phyloP scores from a whole-genome alignment of 2,888 invertebrate genomes.

The Colostygia pectinataria region DNA sequence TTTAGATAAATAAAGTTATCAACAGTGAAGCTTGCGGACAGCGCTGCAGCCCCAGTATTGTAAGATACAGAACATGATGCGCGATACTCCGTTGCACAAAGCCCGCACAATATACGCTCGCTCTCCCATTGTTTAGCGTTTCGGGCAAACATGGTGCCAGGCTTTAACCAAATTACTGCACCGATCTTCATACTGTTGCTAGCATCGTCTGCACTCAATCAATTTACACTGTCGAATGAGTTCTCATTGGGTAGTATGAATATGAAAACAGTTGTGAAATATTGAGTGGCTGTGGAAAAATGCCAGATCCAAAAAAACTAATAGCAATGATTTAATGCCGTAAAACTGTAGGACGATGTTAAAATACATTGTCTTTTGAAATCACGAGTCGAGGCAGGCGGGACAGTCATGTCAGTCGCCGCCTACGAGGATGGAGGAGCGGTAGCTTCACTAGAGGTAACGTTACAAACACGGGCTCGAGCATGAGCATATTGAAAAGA shows the following conservation, averaged over 20 bases:
- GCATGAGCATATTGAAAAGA: conserved; percentile 55
- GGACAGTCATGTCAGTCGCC: conserved; percentile 35
- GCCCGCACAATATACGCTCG: conserved; percentile 69
- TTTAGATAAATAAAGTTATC: conserved; percentile 15
- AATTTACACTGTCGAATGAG: conserved; percentile 12
- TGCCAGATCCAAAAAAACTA: conserved; percentile 46
- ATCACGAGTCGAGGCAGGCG: conserved; percentile 22
- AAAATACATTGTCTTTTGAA: conserved; percentile 43
- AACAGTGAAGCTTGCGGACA: conserved; percentile 9
- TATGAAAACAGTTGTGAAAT: conserved; percentile 40
- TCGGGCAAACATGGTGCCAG: conserved; percentile 59
- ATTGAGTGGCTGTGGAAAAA: conserved; percentile 41
- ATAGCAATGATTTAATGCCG: conserved; percentile 39
- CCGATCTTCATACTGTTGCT: conserved; percentile 40
- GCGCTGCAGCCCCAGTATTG: conserved; percentile 41
- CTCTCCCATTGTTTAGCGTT: conserved; percentile 67
- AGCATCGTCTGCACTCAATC: conserved; percentile 25
- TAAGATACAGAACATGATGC: conserved; percentile 54
- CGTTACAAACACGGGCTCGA: conserved; percentile 41
- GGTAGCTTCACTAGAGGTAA: conserved; percentile 38
- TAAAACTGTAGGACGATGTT: conserved; percentile 41
- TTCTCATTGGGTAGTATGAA: conserved; percentile 24
- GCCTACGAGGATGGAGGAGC: conserved; percentile 35
- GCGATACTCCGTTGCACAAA: conserved; percentile 67
- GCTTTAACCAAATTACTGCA: conserved; percentile 61